Evolutionary conservation across 2,888 invertebrate species (phyloP).

Genomic region (Tetranychus truncatus): DNA sequence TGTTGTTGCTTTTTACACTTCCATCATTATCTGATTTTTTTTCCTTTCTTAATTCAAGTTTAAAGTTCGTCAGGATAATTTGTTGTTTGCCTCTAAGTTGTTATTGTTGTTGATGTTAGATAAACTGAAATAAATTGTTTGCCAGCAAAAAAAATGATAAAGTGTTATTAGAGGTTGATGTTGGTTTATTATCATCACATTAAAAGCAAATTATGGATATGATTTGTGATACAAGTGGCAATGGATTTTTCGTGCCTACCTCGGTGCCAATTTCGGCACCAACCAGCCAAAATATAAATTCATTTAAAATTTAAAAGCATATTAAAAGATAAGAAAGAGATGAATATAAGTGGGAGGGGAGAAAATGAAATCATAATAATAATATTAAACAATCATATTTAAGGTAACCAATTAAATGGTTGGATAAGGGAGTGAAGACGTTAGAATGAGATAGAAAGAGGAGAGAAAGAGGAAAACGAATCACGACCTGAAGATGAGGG

Average conservation of each 20-base stretch:
- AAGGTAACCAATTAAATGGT: too few species aligned
- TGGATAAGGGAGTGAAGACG: too few species aligned
- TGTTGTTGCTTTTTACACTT: too few species aligned
- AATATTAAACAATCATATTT: too few species aligned
- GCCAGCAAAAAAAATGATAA: not conserved
- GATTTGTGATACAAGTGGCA: slow-evolving; percentile 1
- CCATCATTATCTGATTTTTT: too few species aligned
- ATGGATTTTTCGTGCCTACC: not conserved
- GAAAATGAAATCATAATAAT: too few species aligned
- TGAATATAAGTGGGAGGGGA: not conserved
- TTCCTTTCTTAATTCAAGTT: too few species aligned
- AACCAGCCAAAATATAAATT: not conserved
- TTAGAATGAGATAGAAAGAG: too few species aligned
- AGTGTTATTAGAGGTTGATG: not conserved
- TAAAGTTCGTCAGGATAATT: not conserved
- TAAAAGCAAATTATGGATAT: not conserved
- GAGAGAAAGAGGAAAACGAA: too few species aligned
- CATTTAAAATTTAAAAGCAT: slow-evolving; percentile 1
- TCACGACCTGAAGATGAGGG: too few species aligned
- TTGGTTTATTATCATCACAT: not conserved
- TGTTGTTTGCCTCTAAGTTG: not conserved
- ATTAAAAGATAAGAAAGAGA: not conserved
- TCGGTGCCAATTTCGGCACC: not conserved
- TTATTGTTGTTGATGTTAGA: too few species aligned
- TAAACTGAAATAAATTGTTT: too few species aligned